Evolutionary conservation across 2,888 invertebrate species (phyloP).

Genomic region (Athrips mouffetella): DNA sequence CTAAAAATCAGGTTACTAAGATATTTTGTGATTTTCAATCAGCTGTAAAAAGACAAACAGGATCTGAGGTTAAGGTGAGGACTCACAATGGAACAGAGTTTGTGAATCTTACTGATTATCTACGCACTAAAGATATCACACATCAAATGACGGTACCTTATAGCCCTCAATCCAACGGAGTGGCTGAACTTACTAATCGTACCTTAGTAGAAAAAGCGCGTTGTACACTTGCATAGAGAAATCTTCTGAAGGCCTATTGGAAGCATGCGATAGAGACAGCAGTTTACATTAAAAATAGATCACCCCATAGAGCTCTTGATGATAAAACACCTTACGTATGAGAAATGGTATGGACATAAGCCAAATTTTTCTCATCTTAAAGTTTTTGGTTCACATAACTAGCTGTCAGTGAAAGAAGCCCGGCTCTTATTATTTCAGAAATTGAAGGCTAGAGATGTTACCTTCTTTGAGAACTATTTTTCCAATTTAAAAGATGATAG

Average conservation of each 20-base stretch:
- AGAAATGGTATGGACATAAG: not conserved
- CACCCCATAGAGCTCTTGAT: not conserved
- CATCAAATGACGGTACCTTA: not conserved
- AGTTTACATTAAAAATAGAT: not conserved
- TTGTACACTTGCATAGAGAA: not conserved
- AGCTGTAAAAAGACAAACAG: not conserved
- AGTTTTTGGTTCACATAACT: not conserved
- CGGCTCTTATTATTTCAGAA: not conserved
- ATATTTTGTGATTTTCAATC: not conserved
- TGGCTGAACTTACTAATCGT: not conserved
- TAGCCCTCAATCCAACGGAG: not conserved
- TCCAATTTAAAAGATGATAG: no score
- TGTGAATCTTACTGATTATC: not conserved
- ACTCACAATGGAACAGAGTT: not conserved
- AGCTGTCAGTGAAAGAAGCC: not conserved
- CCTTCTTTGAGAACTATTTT: not conserved
- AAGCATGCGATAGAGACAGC: not conserved
- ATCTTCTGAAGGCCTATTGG: not conserved
- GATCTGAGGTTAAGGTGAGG: not conserved
- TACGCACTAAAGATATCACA: not conserved
- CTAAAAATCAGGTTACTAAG: not conserved
- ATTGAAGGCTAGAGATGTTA: not conserved
- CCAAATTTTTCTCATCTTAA: constrained; percentile 1
- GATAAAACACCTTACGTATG: not conserved
- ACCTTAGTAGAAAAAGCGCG: not conserved